Evolutionary conservation across 1,140 invertebrate species (phyloP).

Genomic region (Sinella curviseta): DNA sequence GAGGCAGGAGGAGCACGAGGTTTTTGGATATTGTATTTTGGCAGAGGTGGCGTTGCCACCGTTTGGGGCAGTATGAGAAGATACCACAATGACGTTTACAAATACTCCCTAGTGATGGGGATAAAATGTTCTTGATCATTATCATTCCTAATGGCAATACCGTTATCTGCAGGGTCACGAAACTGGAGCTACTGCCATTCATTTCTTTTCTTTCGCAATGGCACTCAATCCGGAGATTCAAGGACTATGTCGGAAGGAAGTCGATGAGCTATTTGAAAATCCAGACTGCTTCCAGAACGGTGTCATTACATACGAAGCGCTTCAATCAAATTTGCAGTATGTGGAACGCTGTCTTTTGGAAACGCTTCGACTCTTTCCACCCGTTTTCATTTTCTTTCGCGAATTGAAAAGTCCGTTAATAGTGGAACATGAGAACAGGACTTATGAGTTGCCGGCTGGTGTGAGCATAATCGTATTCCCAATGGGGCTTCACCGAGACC

Average conservation of each 20-base stretch:
- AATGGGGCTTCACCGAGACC: constrained; percentile 66
- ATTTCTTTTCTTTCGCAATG: neutral
- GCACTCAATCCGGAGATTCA: neutral
- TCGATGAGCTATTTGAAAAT: neutral
- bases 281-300: neutral
- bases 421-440: neutral
- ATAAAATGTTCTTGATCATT: too few relatives aligned
- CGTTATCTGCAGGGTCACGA: neutral
- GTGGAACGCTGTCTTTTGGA: neutral
- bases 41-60: too few relatives aligned
- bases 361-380: neutral
- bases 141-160: too few relatives aligned
- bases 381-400: constrained; percentile 59
- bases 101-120: too few relatives aligned
- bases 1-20: too few relatives aligned
- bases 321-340: constrained; percentile 32
- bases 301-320: neutral
- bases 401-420: constrained; percentile 44
- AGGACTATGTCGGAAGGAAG: neutral
- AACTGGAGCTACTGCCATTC: neutral
- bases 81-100: too few relatives aligned
- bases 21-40: too few relatives aligned
- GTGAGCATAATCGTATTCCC: constrained; percentile 57
- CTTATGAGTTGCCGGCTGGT: constrained; percentile 53
- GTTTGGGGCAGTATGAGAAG: too few relatives aligned